Base-by-base conservation (phyloP, 2,113 vertebrate species). In the Carassius auratus region DNA sequence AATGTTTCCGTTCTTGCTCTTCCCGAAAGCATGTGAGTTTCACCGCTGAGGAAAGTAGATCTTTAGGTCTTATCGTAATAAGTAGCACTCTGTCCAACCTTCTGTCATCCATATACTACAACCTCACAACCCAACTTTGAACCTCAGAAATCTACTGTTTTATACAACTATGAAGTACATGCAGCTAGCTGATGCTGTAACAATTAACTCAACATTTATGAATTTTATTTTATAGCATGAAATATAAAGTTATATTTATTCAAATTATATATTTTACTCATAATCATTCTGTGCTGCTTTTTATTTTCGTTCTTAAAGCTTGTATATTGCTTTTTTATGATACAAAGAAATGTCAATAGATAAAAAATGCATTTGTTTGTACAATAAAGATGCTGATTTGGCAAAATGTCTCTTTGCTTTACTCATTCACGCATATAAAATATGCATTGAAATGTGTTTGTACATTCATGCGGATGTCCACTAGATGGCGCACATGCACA, bases 321-420 rank as follows among this genome's bases (percentile, higher is more conserved):
- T 99, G 98, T 99, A 99, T 96, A 99, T 97, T 94, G 98, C 97
- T 94, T 98, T 99, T 99, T 97, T 98, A 99, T 97, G 94, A 96
- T 97, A 96, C 96, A 93, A 95, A 93, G 91, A 96, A 97, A 94
- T 94, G 96, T 97, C 95, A 95, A 97, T 96, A 95, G 93, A 96
- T 84, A 69, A 93, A 95, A 94, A 94, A 95, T 97, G 93, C 97
- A 96, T 98, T 98, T 91, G 89, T 93, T 97, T 98, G 96, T 99
- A 99, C 99, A 95, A 99, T 99, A 99, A 99, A 99, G 96, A 96
- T 95, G 97, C 98, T 97, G 96, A 96, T 97, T 96, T 96, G 96
- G 97, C 97, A 95, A 92, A 87, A 64, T 75, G 74, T 89, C 19
- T 84, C 13, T 68, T 84, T 84, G 3, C 62, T 26, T 86, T 87